A percentile compares a stretch with the other conserved stretches of the same genome.
Evolutionary conservation across 2,113 vertebrate species (phyloP).

Genomic region (Burhinus bistriatus): DNA sequence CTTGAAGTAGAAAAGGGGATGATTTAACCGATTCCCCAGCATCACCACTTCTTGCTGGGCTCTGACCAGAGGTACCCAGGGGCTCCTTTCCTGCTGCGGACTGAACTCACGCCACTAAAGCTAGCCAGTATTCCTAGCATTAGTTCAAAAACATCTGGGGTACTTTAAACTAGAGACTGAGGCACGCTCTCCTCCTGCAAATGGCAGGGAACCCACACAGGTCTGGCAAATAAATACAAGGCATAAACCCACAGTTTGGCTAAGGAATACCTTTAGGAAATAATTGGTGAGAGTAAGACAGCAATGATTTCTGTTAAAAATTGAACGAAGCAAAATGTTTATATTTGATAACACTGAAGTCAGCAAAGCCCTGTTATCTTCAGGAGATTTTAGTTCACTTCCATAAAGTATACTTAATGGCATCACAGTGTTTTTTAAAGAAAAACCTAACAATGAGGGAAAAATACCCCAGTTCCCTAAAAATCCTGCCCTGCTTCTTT

Average conservation of each 20-base stretch:
- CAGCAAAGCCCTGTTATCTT: background rate
- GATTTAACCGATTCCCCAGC: background rate
- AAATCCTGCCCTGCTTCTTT: background rate
- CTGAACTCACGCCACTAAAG: background rate
- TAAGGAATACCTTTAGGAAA: background rate
- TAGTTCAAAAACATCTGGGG: background rate
- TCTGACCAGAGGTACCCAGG: background rate
- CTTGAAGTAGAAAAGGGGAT: rapidly evolving
- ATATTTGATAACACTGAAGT: background rate
- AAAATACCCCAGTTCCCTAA: background rate
- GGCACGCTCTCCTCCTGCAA: background rate
- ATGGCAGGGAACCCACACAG: rapidly evolving
- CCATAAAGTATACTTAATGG: background rate
- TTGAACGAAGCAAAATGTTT: background rate
- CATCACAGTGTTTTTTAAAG: background rate
- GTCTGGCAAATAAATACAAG: background rate
- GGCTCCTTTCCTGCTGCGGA: background rate
- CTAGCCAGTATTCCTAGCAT: background rate
- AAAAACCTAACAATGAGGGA: background rate
- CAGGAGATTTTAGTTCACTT: background rate
- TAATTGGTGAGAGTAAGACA: background rate
- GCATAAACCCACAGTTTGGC: background rate
- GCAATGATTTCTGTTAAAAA: background rate
- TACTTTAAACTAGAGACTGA: background rate
- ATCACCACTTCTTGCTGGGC: background rate